Conservation (phyloP, 1,140 invertebrate genomes). For the Leptinotarsa defecta region DNA sequence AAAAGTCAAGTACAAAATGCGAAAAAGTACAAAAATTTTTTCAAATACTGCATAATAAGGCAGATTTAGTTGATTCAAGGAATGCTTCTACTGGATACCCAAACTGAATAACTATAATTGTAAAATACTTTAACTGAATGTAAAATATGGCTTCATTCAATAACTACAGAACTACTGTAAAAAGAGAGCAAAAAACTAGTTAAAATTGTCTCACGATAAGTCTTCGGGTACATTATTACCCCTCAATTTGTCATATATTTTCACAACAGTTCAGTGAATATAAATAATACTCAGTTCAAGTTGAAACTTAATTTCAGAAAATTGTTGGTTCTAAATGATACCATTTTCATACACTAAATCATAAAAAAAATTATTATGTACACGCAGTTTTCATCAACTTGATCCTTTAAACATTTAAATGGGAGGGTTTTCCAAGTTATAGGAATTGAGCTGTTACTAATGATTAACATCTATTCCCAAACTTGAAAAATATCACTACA, state of each 20-base stretch:
- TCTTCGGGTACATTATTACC: neutral
- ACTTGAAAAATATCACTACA: too few relatives aligned
- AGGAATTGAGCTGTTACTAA: too few relatives aligned
- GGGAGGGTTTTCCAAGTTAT: too few relatives aligned
- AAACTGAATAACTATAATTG: constrained; percentile 11
- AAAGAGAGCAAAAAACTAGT: neutral
- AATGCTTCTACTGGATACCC: neutral
- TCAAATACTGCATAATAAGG: constrained; percentile 26
- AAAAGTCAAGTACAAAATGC: constrained; percentile 14
- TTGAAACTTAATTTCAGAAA: too few relatives aligned
- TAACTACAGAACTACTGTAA: neutral
- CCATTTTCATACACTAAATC: too few relatives aligned
- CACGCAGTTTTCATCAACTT: too few relatives aligned
- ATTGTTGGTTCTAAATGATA: too few relatives aligned
- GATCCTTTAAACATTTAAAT: too few relatives aligned
- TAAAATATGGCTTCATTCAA: constrained; percentile 1
- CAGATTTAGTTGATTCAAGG: constrained; percentile 10
- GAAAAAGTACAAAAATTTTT: constrained; percentile 23
- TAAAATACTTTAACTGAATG: neutral
- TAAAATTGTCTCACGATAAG: neutral
- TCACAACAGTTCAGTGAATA: too few relatives aligned
- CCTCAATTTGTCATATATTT: neutral
- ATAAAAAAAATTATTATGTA: too few relatives aligned
- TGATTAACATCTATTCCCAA: too few relatives aligned
- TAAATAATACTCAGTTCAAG: too few relatives aligned